These are phyloP conservation scores for Lepidotrigona ventralis DNA, from an alignment of 1,140 invertebrate species.

Conservation along the genomic window DNA sequence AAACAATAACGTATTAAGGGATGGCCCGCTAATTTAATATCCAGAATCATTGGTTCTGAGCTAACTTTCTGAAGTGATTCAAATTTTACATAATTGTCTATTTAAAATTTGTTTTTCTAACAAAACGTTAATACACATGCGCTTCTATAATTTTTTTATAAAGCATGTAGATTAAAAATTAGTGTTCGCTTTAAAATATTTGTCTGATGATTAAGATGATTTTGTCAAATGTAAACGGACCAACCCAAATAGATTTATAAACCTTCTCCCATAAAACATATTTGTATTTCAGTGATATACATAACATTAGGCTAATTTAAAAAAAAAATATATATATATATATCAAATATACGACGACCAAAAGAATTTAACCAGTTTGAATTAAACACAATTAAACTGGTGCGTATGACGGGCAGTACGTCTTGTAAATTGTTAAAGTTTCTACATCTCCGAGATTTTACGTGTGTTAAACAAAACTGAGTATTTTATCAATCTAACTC, in stretches of 20 bases:
- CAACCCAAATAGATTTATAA: conserved; percentile 46
- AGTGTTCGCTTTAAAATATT: conserved; percentile 15
- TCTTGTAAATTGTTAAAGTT: background rate
- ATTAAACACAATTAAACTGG: conserved; percentile 13
- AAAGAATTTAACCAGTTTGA: conserved; percentile 25
- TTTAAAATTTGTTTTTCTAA: background rate
- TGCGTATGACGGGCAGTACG: conserved; percentile 37
- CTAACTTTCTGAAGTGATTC: conserved; percentile 9
- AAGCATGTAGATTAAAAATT: conserved; percentile 18
- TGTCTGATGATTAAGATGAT: conserved; percentile 19
- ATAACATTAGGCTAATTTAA: conserved; percentile 25
- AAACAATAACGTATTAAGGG: conserved; percentile 39
- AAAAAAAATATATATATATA: conserved; percentile 8
- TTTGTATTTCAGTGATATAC: conserved; percentile 20
- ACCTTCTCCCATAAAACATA: conserved; percentile 32
- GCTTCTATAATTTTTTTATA: background rate
- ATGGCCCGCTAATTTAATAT: conserved; percentile 46
- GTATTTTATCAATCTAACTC: conserved; percentile 32
- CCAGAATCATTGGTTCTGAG: conserved; percentile 24
- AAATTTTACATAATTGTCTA: background rate
- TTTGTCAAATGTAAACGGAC: conserved; percentile 38
- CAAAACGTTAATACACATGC: background rate
- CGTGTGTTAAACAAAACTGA: conserved; percentile 13
- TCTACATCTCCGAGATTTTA: background rate
- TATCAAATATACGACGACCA: conserved; percentile 2